Evolutionary conservation across 2,888 invertebrate genomes (phyloP).

Genomic region (Ypsolopha scabrella): DNA sequence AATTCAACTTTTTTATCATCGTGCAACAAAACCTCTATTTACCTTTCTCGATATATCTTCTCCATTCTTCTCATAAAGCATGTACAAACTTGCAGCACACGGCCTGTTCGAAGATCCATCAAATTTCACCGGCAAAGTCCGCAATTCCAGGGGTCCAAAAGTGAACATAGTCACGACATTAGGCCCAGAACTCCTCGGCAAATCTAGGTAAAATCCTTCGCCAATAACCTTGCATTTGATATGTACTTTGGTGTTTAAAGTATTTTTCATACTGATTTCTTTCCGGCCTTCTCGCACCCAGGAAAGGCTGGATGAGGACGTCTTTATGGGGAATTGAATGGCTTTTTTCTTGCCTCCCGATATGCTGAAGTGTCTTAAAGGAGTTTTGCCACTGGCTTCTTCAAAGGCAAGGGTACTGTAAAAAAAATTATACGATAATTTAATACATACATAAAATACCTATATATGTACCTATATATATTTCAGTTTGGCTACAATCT

Average conservation of each 20-base stretch:
- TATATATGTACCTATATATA: no score
- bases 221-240: conserved; percentile 45
- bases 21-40: conserved; percentile 7
- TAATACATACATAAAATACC: not conserved
- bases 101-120: conserved; percentile 32
- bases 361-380: conserved; percentile 11
- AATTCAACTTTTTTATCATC: not conserved
- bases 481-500: not conserved
- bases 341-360: conserved; percentile 34
- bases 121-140: conserved; percentile 40
- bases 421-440: conserved; percentile 7
- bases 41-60: conserved; percentile 45
- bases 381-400: conserved; percentile 34
- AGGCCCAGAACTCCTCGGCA: conserved; percentile 37
- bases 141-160: conserved; percentile 42
- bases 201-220: conserved; percentile 48
- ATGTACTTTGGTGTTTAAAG: conserved; percentile 37
- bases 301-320: conserved; percentile 37
- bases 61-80: conserved; percentile 39
- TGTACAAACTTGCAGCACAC: conserved; percentile 32
- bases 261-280: conserved; percentile 51
- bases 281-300: conserved; percentile 49
- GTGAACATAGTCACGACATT: conserved; percentile 24
- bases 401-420: conserved; percentile 44
- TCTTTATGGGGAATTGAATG: conserved; percentile 48